Evolutionary conservation across 2,797 vertebrate species (phyloP).

Genomic region (Morelia viridis): DNA sequence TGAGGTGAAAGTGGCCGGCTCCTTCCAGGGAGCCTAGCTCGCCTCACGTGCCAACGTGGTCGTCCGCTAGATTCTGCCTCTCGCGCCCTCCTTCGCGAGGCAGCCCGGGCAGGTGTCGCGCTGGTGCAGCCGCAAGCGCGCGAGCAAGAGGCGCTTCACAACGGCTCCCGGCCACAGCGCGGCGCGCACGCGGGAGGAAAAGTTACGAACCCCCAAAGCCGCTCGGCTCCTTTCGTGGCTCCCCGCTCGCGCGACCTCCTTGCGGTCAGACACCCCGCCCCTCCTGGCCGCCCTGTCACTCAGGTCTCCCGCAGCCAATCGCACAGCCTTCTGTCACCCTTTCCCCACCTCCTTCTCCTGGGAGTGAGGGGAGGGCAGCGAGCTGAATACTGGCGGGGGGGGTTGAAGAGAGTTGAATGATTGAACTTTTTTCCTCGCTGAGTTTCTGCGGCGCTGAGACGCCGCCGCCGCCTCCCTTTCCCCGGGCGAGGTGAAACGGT

Average conservation of each 20-base stretch:
- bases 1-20: neutral
- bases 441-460: conserved; percentile 62
- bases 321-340: conserved; percentile 56
- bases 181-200: neutral
- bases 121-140: neutral
- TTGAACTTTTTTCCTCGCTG: conserved; percentile 72
- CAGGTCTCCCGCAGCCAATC: conserved; percentile 76
- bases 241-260: conserved; percentile 6
- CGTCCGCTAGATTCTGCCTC: neutral
- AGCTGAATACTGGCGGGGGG: conserved; percentile 13
- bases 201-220: neutral
- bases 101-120: neutral
- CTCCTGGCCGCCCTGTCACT: conserved; percentile 60
- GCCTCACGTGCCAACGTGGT: neutral
- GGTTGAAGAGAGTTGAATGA: conserved; percentile 61
- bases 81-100: neutral
- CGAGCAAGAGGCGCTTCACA: too few relatives aligned
- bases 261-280: conserved; percentile 16
- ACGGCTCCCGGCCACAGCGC: neutral
- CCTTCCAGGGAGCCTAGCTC: neutral
- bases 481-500: neutral
- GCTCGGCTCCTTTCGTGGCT: too few relatives aligned
- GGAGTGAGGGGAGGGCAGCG: conserved; percentile 47
- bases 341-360: conserved; percentile 71
- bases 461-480: neutral